phyloP scores from a whole-genome alignment of 2,113 vertebrate genomes.

The Dasyprocta punctata region DNA sequence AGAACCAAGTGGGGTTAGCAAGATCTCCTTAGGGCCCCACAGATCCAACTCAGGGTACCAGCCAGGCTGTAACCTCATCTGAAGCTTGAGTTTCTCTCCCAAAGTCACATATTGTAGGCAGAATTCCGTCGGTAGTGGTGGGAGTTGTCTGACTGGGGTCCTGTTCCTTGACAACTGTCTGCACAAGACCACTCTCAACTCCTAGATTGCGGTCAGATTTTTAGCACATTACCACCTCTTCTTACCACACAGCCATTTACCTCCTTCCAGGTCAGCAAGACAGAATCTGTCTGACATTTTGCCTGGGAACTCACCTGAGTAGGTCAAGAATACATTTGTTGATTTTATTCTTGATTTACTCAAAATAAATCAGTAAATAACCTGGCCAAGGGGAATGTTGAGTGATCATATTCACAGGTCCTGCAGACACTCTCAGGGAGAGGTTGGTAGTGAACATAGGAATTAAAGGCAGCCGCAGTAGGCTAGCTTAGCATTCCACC shows the following conservation, averaged over 20 bases:
- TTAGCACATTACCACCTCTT: background rate
- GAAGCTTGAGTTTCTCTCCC: background rate
- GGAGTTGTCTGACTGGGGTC: background rate
- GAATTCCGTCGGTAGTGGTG: background rate
- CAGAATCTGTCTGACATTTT: background rate
- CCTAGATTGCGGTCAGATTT: background rate
- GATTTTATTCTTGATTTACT: background rate
- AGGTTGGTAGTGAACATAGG: background rate
- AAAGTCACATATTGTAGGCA: background rate
- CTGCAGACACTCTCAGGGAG: background rate
- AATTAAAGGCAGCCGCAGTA: background rate
- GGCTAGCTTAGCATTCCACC: background rate
- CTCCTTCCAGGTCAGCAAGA: background rate
- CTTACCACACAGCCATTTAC: background rate
- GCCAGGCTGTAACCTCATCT: background rate
- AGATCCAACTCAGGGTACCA: background rate
- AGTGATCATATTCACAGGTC: background rate
- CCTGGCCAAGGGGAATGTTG: background rate
- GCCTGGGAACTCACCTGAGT: background rate
- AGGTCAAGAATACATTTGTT: background rate
- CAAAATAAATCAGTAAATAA: background rate
- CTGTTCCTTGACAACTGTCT: background rate
- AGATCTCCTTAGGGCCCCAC: rapidly evolving
- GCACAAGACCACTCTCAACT: background rate
- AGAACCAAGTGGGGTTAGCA: background rate